A percentile compares a stretch with the other conserved stretches of the same genome.
These are phyloP conservation scores for Apodemus agrarius DNA, from an alignment of 2,797 vertebrate species.

Conservation along the genomic window DNA sequence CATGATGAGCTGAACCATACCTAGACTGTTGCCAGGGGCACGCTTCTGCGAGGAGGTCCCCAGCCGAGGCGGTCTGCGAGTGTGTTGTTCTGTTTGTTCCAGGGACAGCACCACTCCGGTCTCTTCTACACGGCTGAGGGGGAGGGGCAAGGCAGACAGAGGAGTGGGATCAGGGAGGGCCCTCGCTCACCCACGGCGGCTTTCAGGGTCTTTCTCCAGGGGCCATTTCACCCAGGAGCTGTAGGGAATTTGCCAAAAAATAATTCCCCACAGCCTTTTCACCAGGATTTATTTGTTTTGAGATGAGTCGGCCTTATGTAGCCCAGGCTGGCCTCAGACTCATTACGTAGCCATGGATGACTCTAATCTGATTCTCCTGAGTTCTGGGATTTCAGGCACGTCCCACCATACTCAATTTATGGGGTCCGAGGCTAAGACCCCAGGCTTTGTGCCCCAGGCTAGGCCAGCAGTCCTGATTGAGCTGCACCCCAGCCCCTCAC, in stretches of 20 bases:
- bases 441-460: neutral
- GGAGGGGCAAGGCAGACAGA: constrained; percentile 54
- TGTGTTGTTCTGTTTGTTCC: constrained; percentile 87
- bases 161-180: constrained; percentile 9
- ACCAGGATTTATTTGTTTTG: constrained; percentile 24
- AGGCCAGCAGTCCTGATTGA: neutral
- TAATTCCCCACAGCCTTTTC: neutral
- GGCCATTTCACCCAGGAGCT: neutral
- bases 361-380: neutral
- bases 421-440: neutral
- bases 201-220: neutral
- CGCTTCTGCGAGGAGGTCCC: constrained; percentile 60
- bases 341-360: neutral
- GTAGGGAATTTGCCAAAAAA: neutral
- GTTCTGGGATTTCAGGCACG: neutral
- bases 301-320: neutral
- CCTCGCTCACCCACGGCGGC: neutral
- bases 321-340: neutral
- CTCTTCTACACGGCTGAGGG: constrained; percentile 90
- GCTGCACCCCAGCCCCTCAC: neutral
- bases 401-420: neutral
- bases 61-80: constrained; percentile 49
- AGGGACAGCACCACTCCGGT: constrained; percentile 89
- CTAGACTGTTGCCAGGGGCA: constrained; percentile 55
- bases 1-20: constrained; percentile 62